Conservation (phyloP, 2,888 invertebrate species). For the Diplazon laetatorius region DNA sequence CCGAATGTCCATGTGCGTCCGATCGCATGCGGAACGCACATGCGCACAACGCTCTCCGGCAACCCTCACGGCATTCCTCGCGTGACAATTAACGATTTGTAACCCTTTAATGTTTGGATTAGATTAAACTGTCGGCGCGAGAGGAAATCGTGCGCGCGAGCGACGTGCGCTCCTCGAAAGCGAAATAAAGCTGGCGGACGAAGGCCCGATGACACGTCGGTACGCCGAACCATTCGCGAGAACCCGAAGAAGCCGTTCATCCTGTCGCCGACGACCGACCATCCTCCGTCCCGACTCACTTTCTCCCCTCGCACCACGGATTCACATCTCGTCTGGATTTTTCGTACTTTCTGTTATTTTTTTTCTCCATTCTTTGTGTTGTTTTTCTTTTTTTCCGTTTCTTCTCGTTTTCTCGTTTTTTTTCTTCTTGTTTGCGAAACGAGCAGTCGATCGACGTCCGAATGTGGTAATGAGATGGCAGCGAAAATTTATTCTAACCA, state of each 20-base stretch:
- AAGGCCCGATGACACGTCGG: slow-evolving; percentile 55
- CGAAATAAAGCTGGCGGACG: slow-evolving; percentile 42
- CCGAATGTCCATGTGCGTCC: slow-evolving; percentile 16
- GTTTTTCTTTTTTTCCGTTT: slow-evolving; percentile 17
- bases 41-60: slow-evolving; percentile 60
- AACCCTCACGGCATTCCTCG: slow-evolving; percentile 72
- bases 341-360: not conserved
- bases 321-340: slow-evolving; percentile 21
- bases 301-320: not conserved
- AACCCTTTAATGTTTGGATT: slow-evolving; percentile 76
- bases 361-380: not conserved
- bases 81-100: slow-evolving; percentile 80
- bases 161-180: slow-evolving; percentile 32
- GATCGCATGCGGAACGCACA: slow-evolving; percentile 32
- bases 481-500: slow-evolving; percentile 32
- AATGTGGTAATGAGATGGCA: not conserved
- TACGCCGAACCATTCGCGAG: slow-evolving; percentile 45
- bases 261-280: slow-evolving; percentile 47
- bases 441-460: slow-evolving; percentile 4
- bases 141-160: slow-evolving; percentile 46
- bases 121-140: slow-evolving; percentile 68
- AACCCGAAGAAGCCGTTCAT: slow-evolving; percentile 41
- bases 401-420: not conserved
- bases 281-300: slow-evolving; percentile 26
- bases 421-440: slow-evolving; percentile 19